Evolutionary conservation across 2,113 vertebrate genomes (phyloP).

Genomic region (Mohoua ochrocephala): DNA sequence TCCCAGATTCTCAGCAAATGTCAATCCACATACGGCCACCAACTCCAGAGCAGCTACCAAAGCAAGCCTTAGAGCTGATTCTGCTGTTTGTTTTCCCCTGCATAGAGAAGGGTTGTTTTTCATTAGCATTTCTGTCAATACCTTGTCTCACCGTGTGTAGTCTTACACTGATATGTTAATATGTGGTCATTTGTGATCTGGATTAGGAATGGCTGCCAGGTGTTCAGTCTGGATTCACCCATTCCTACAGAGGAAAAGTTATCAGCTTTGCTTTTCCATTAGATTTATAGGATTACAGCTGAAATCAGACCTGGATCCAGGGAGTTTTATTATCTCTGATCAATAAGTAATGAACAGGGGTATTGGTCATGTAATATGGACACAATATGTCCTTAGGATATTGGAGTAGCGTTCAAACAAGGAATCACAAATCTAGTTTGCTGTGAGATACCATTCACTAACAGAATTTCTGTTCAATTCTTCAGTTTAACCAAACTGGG

Average conservation of each 20-base stretch:
- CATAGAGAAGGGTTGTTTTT: neutral
- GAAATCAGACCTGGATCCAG: neutral
- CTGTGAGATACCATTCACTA: neutral
- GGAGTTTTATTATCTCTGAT: neutral
- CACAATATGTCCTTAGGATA: neutral
- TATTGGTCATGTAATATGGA: neutral
- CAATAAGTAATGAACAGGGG: neutral
- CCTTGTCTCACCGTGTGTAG: rapidly evolving
- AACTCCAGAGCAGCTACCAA: neutral
- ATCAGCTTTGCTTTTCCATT: neutral
- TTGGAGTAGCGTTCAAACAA: neutral
- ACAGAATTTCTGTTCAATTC: neutral
- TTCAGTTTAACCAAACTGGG: neutral
- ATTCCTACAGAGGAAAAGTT: neutral
- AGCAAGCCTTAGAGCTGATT: neutral
- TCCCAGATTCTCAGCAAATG: neutral
- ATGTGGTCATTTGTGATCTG: neutral
- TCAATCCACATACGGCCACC: neutral
- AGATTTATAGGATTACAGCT: neutral
- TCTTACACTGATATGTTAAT: neutral
- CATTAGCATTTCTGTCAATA: neutral
- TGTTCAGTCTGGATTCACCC: neutral
- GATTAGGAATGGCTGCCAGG: neutral
- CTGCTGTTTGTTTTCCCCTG: neutral
- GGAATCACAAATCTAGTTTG: neutral